Percentiles rank a stretch among this genome's conserved stretches.
phyloP scores from a whole-genome alignment of 2,888 invertebrate genomes.

The Drosophila histrio region DNA sequence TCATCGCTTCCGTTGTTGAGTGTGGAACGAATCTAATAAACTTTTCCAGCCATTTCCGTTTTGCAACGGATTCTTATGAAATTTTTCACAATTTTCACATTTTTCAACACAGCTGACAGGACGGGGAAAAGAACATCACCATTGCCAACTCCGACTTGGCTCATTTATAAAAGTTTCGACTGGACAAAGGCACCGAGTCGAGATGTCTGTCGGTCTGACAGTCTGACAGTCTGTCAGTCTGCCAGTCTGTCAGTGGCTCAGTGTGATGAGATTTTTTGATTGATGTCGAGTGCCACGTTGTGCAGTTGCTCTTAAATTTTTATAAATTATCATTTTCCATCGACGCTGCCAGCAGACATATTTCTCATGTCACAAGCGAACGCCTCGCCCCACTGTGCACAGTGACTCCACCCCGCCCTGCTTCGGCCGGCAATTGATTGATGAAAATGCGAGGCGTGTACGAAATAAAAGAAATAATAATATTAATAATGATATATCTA shows the following conservation, averaged over 20 bases:
- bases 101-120: slow-evolving; percentile 33
- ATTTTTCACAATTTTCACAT: slow-evolving; percentile 61
- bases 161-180: slow-evolving; percentile 57
- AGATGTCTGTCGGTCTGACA: neutral
- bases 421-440: slow-evolving; percentile 54
- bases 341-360: slow-evolving; percentile 63
- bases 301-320: slow-evolving; percentile 71
- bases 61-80: slow-evolving; percentile 33
- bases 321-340: slow-evolving; percentile 81
- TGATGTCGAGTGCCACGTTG: slow-evolving; percentile 70
- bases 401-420: slow-evolving; percentile 1
- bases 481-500: slow-evolving; percentile 78
- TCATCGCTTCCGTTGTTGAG: slow-evolving; percentile 15
- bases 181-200: slow-evolving; percentile 25
- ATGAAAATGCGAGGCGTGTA: slow-evolving; percentile 71
- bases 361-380: slow-evolving; percentile 66
- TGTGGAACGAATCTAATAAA: slow-evolving; percentile 58
- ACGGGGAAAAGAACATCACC: slow-evolving; percentile 8
- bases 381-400: slow-evolving; percentile 23
- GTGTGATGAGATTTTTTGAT: slow-evolving; percentile 68
- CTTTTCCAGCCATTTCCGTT: slow-evolving; percentile 53
- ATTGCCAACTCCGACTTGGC: slow-evolving; percentile 12
- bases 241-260: slow-evolving; percentile 46
- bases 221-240: slow-evolving; percentile 17
- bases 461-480: slow-evolving; percentile 50